Evolutionary conservation across 1,140 invertebrate genomes (phyloP).

Genomic region (Mylabris phalerata): DNA sequence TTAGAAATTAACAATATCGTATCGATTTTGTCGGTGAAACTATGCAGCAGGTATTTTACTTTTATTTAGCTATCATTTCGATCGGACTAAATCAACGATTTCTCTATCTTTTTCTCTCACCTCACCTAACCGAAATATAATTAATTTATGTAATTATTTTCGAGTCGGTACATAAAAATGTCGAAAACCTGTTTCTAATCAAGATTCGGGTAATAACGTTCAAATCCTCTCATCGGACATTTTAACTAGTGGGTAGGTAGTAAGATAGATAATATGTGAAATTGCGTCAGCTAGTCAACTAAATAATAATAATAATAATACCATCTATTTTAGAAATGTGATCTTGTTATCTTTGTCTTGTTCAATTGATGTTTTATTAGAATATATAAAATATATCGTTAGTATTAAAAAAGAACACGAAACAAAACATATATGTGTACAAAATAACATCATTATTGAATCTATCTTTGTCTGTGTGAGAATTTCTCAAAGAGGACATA

Average conservation of each 20-base stretch:
- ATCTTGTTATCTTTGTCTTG: conserved; percentile 7
- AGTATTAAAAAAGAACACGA: background rate
- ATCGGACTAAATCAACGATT: too few species aligned
- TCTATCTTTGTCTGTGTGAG: conserved; percentile 11
- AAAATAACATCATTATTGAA: conserved; percentile 3
- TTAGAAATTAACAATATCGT: too few species aligned
- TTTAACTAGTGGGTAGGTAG: too few species aligned
- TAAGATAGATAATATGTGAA: conserved; percentile 18
- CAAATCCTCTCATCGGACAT: conserved; percentile 9
- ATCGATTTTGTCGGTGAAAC: too few species aligned
- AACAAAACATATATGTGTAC: background rate
- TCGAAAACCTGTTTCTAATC: conserved; percentile 28
- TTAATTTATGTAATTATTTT: conserved; percentile 28
- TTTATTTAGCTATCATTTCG: too few species aligned
- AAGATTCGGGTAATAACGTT: conserved; percentile 29
- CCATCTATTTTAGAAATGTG: conserved; percentile 1
- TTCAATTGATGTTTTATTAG: background rate
- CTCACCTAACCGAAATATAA: conserved; percentile 14
- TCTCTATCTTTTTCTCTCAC: too few species aligned
- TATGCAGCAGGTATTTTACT: too few species aligned
- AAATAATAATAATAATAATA: conserved; percentile 4
- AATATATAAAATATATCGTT: conserved; percentile 9
- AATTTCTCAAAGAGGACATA: conserved; percentile 11
- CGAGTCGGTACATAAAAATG: conserved; percentile 22
- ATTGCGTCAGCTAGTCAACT: conserved; percentile 16